A percentile compares a stretch with the other conserved stretches of the same genome.
Conservation (phyloP, 2,113 vertebrate species). For the Brachyhypopomus gauderio region DNA sequence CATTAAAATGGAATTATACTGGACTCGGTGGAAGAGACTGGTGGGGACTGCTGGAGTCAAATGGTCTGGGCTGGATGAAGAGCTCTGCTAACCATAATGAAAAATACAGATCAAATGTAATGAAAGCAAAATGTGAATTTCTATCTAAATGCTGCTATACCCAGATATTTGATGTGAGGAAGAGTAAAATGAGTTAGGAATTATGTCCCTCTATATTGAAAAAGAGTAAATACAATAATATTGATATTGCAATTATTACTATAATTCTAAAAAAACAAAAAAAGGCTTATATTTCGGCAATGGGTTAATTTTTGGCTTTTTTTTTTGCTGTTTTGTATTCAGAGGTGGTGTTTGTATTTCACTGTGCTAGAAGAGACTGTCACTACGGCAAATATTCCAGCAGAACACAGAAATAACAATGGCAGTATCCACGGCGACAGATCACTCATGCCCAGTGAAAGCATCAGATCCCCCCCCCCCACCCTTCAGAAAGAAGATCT, state of each 20-base stretch:
- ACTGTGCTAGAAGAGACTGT: conserved; percentile 58
- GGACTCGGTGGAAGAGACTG: not conserved
- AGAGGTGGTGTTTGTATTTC: conserved; percentile 66
- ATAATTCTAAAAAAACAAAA: conserved; percentile 46
- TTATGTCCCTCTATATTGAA: conserved; percentile 39
- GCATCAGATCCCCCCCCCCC: not conserved
- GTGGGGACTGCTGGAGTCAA: too few species aligned
- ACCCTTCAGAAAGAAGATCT: conserved; percentile 33
- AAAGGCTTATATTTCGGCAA: conserved; percentile 41
- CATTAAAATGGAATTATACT: conserved; percentile 13
- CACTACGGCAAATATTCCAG: conserved; percentile 50
- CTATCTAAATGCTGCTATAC: conserved; percentile 55
- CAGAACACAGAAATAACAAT: conserved; percentile 5
- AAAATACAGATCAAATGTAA: conserved; percentile 59
- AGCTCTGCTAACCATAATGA: conserved; percentile 55
- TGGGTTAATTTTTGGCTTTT: conserved; percentile 36
- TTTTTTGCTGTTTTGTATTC: conserved; percentile 63
- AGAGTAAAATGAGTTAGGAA: conserved; percentile 11
- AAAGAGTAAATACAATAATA: conserved; percentile 55
- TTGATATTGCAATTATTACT: conserved; percentile 65
- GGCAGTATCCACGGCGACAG: conserved; percentile 19
- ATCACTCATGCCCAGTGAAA: conserved; percentile 15
- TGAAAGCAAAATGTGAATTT: conserved; percentile 46
- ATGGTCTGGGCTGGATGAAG: not conserved
- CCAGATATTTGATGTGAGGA: conserved; percentile 13